A percentile compares a stretch with the other conserved stretches of the same genome.
Conservation (phyloP, 2,888 invertebrate species). For the Steinernema scapterisci region DNA sequence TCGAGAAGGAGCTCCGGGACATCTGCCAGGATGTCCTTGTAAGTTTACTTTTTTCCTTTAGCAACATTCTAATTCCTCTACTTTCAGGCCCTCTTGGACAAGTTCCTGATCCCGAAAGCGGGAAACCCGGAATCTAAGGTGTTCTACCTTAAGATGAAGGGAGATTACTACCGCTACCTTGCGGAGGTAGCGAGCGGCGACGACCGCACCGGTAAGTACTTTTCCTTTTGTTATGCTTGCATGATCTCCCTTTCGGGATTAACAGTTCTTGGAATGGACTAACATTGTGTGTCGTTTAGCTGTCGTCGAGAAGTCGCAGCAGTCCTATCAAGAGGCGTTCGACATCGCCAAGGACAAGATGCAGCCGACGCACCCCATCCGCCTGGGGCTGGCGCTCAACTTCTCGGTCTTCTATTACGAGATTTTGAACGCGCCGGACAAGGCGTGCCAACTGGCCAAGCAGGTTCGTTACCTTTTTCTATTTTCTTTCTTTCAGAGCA, state of each 20-base stretch:
- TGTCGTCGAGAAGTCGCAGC: conserved; percentile 90
- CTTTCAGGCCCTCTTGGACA: conserved; percentile 85
- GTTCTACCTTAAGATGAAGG: conserved; percentile 99
- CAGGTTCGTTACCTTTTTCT: conserved; percentile 74
- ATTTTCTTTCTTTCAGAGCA: conserved; percentile 74
- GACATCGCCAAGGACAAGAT: conserved; percentile 94
- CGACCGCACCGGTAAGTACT: conserved; percentile 83
- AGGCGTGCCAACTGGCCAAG: conserved; percentile 97
- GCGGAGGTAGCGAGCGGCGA: conserved; percentile 98
- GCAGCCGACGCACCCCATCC: conserved; percentile 96
- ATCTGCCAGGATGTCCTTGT: conserved; percentile 92
- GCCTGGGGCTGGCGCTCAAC: conserved; percentile 95
- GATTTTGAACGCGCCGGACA: conserved; percentile 95
- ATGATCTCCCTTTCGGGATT: too few relatives aligned
- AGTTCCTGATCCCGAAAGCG: conserved; percentile 96
- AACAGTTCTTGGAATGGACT: not conserved
- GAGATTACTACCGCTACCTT: conserved; percentile 99
- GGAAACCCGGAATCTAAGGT: conserved; percentile 97
- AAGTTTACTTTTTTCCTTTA: not conserved
- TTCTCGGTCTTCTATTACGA: conserved; percentile 99
- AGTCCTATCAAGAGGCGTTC: conserved; percentile 95
- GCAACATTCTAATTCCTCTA: conserved; percentile 74
- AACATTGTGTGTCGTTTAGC: conserved; percentile 70
- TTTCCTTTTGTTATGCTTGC: not conserved
- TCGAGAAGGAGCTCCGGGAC: conserved; percentile 95